These are phyloP conservation scores for Megaleporinus macrocephalus DNA, from an alignment of 2,113 vertebrate species.

Conservation along the genomic window DNA sequence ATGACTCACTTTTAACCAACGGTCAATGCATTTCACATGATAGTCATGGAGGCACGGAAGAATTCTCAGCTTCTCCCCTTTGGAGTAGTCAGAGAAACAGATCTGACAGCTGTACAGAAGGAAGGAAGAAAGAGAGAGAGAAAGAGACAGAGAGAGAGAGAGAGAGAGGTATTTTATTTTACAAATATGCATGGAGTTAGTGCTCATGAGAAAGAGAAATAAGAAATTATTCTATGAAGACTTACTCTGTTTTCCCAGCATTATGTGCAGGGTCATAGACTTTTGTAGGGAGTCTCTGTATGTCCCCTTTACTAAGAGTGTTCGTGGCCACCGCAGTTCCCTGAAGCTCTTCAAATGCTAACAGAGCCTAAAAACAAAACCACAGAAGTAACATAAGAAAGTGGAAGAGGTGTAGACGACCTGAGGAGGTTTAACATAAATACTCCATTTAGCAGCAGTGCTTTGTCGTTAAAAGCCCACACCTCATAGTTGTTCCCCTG, in stretches of 20 bases:
- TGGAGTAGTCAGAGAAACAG: slow-evolving; percentile 75
- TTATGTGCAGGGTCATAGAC: slow-evolving; percentile 56
- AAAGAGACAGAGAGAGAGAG: too few species aligned
- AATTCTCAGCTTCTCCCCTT: slow-evolving; percentile 75
- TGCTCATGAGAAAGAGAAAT: background rate
- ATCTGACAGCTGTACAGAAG: slow-evolving; percentile 75
- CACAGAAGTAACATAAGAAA: background rate
- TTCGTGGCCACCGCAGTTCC: slow-evolving; percentile 71
- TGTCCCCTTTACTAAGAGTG: slow-evolving; percentile 65
- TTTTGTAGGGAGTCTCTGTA: slow-evolving; percentile 77
- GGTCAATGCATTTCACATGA: slow-evolving; percentile 79
- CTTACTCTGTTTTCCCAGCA: slow-evolving; percentile 73
- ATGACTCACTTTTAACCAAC: slow-evolving; percentile 76
- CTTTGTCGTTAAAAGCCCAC: background rate
- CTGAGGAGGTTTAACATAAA: background rate
- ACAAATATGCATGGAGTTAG: background rate
- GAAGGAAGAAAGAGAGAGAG: too few species aligned
- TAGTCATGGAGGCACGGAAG: slow-evolving; percentile 82
- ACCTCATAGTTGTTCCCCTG: slow-evolving; percentile 81
- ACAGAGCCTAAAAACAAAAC: slow-evolving; percentile 67
- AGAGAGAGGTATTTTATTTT: background rate
- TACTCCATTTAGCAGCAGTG: background rate
- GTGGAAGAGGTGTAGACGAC: background rate
- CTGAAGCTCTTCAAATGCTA: slow-evolving; percentile 77
- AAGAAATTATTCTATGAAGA: slow-evolving; percentile 1